Conservation (phyloP, 2,113 vertebrate species). For the Paradoxurus hermaphroditus region DNA sequence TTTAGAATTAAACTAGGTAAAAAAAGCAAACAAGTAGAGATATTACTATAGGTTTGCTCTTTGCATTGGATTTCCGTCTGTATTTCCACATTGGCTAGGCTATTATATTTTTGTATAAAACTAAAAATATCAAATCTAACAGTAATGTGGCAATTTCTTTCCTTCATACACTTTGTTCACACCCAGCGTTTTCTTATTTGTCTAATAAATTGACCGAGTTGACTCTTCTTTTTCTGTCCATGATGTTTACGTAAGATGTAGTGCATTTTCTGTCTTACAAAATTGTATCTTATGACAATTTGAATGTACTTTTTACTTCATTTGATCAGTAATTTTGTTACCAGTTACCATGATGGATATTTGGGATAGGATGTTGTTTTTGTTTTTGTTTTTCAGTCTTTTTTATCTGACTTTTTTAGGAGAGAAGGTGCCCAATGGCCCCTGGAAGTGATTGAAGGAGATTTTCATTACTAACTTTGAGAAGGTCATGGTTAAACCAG, state of each 20-base stretch:
- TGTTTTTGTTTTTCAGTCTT: background rate
- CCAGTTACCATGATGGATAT: background rate
- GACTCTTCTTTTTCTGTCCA: background rate
- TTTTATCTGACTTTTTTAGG: background rate
- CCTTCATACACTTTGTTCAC: background rate
- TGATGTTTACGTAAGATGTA: background rate
- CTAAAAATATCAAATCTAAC: background rate
- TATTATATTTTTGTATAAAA: background rate
- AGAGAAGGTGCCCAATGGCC: background rate
- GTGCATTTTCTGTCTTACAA: background rate
- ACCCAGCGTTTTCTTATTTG: background rate
- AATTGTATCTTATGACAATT: background rate
- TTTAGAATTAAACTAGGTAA: background rate
- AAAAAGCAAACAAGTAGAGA: background rate
- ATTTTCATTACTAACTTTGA: background rate
- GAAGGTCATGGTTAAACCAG: background rate
- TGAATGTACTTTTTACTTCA: background rate
- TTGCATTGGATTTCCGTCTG: background rate
- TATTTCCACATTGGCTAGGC: background rate
- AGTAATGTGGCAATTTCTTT: background rate
- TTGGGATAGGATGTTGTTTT: background rate
- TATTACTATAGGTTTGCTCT: background rate
- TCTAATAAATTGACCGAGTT: background rate
- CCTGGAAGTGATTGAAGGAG: background rate
- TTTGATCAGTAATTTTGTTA: background rate